Conservation (phyloP, 2,888 invertebrate genomes). For the Eumerus sabulonum region DNA sequence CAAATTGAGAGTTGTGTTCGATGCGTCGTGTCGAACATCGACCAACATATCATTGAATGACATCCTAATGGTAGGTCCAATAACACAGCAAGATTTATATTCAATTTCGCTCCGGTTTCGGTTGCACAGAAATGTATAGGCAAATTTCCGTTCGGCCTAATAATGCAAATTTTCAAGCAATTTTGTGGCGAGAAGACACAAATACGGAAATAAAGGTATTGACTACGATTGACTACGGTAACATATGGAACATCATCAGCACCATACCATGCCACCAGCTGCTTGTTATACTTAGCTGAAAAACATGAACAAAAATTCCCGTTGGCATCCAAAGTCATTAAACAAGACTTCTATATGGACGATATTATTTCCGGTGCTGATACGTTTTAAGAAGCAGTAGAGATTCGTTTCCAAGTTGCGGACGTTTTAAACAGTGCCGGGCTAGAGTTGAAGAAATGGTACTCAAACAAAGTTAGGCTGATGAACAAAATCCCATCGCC, state of each 20-base stretch:
- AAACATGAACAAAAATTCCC: slow-evolving; percentile 55
- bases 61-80: slow-evolving; percentile 35
- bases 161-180: slow-evolving; percentile 3
- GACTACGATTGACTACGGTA: slow-evolving; percentile 14
- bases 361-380: slow-evolving; percentile 61
- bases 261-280: slow-evolving; percentile 50
- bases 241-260: slow-evolving; percentile 47
- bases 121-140: slow-evolving; percentile 12
- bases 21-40: slow-evolving; percentile 22
- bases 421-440: slow-evolving; percentile 35
- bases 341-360: slow-evolving; percentile 64
- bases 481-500: slow-evolving; percentile 19
- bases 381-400: slow-evolving; percentile 44
- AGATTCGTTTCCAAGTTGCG: slow-evolving; percentile 43
- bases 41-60: slow-evolving; percentile 23
- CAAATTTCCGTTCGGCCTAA: slow-evolving; percentile 4
- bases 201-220: slow-evolving; percentile 35
- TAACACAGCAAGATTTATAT: slow-evolving; percentile 23
- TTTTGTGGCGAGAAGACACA: slow-evolving; percentile 1
- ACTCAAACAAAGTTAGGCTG: too few species aligned
- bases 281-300: slow-evolving; percentile 36
- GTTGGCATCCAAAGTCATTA: slow-evolving; percentile 54
- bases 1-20: slow-evolving; percentile 24
- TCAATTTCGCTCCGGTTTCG: slow-evolving; percentile 33
- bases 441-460: slow-evolving; percentile 48